A percentile compares a stretch with the other conserved stretches of the same genome.
These are phyloP conservation scores for Salvator merianae DNA, from an alignment of 2,113 vertebrate species.

Conservation along the genomic window DNA sequence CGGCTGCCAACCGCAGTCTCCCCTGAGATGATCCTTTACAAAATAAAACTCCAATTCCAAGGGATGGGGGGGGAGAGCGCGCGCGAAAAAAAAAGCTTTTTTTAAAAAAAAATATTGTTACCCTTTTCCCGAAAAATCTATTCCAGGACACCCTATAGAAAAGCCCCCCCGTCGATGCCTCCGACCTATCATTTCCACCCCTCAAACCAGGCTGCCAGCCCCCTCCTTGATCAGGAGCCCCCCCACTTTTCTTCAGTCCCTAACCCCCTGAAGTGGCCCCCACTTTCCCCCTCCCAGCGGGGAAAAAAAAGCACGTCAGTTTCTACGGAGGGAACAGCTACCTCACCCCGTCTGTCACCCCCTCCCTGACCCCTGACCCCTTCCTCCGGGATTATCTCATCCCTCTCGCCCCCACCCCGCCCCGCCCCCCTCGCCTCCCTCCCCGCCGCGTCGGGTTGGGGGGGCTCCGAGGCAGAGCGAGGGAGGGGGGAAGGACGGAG, in stretches of 20 bases:
- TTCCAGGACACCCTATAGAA: not conserved
- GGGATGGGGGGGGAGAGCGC: too few relatives aligned
- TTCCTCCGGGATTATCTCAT: not conserved
- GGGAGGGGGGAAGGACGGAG: constrained; percentile 30
- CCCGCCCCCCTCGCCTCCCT: constrained; percentile 42
- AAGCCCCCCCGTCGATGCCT: not conserved
- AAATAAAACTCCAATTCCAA: not conserved
- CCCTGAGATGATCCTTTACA: not conserved
- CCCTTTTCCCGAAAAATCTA: not conserved
- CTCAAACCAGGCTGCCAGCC: not conserved
- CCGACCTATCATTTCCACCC: not conserved
- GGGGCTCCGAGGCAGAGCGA: constrained; percentile 24
- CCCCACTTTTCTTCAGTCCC: not conserved
- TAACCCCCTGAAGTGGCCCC: not conserved
- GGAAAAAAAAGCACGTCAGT: constrained; percentile 3
- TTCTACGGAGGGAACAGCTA: not conserved
- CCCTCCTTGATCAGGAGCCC: not conserved
- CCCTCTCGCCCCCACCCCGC: not conserved
- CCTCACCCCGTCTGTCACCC: not conserved
- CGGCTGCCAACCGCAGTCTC: not conserved
- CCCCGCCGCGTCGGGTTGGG: not conserved
- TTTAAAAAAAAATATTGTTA: too few relatives aligned
- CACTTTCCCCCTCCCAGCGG: constrained; percentile 38
- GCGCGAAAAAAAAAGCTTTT: not conserved
- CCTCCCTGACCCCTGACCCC: too few relatives aligned